phyloP scores from a whole-genome alignment of 2,888 invertebrate genomes.

The Charanyca ferruginea region DNA sequence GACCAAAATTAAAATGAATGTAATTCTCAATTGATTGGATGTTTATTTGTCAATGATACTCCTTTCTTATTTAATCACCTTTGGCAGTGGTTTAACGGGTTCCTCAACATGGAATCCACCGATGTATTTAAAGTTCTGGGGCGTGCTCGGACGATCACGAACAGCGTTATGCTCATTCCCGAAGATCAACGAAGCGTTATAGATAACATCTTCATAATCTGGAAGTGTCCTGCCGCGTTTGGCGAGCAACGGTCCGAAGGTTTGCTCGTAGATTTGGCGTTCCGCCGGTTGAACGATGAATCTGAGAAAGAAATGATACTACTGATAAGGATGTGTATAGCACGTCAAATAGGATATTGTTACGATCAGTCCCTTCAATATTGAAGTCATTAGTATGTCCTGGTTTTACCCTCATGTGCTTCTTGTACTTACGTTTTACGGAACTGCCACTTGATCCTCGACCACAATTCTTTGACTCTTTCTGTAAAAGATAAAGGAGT shows the following conservation, averaged over 20 bases:
- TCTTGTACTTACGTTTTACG: conserved; percentile 63
- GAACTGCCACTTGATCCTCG: conserved; percentile 56
- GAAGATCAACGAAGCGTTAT: conserved; percentile 76
- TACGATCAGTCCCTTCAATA: too few relatives aligned
- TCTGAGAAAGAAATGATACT: conserved; percentile 35
- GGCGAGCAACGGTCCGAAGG: conserved; percentile 65
- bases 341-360: too few relatives aligned
- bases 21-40: too few relatives aligned
- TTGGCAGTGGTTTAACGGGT: conserved; percentile 72
- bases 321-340: too few relatives aligned
- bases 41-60: too few relatives aligned
- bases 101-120: conserved; percentile 78
- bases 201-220: conserved; percentile 67
- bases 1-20: too few relatives aligned
- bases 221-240: conserved; percentile 68
- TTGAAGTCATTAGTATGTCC: too few relatives aligned
- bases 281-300: conserved; percentile 49
- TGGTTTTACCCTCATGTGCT: too few relatives aligned
- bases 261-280: conserved; percentile 62
- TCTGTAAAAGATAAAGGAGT: conserved; percentile 67
- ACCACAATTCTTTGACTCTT: conserved; percentile 67
- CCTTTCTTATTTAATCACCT: conserved; percentile 64
- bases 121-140: conserved; percentile 75
- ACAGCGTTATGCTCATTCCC: conserved; percentile 75
- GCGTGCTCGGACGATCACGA: conserved; percentile 68